phyloP scores from a whole-genome alignment of 1,140 invertebrate genomes.

The Diplogasteroides magnus region DNA sequence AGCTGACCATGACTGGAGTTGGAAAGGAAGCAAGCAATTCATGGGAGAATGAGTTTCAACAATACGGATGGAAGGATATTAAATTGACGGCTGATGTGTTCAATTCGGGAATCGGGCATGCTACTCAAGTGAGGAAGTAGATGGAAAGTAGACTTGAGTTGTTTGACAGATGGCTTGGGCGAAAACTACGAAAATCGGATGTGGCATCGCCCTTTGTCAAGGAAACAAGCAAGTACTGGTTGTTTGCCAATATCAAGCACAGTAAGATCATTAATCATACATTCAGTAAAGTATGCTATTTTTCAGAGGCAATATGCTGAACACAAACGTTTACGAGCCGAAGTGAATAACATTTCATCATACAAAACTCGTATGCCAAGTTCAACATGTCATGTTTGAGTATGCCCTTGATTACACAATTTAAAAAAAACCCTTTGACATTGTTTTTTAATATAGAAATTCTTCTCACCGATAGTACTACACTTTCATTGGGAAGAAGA shows the following conservation, averaged over 20 bases:
- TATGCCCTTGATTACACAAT: no score
- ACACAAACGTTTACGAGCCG: no score
- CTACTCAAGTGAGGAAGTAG: slow-evolving; percentile 7
- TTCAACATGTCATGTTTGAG: no score
- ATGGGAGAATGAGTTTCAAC: slow-evolving; percentile 16
- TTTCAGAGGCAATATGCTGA: no score
- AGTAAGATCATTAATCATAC: neutral
- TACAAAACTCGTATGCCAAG: no score
- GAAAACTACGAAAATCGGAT: neutral
- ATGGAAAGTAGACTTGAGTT: neutral
- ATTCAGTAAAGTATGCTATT: no score
- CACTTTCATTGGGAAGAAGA: no score
- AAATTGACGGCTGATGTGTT: neutral
- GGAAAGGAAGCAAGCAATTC: slow-evolving; percentile 8
- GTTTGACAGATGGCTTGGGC: slow-evolving; percentile 17
- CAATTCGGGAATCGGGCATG: slow-evolving; percentile 15
- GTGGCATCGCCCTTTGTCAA: neutral
- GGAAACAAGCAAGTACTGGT: neutral
- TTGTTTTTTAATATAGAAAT: no score
- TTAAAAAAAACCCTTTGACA: no score
- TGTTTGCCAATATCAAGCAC: slow-evolving; percentile 6
- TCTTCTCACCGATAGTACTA: no score
- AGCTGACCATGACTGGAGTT: neutral
- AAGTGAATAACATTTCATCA: no score
- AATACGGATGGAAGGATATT: slow-evolving; percentile 12